These are phyloP conservation scores for Hyaena hyaena DNA, from an alignment of 2,113 vertebrate species.

Conservation along the genomic window DNA sequence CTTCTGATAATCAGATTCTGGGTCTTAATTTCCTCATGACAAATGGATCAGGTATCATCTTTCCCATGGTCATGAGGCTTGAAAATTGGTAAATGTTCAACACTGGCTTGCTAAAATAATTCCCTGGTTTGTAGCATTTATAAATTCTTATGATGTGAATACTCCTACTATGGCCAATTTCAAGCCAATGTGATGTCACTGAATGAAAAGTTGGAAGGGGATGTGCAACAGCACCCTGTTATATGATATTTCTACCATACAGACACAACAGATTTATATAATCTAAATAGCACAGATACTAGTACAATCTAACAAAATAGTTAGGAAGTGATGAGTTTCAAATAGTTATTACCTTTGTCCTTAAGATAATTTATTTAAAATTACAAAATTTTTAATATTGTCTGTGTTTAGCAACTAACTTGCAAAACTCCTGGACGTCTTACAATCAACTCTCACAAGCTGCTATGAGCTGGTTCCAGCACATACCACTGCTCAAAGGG, in stretches of 20 bases:
- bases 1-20: neutral
- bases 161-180: neutral
- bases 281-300: neutral
- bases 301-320: neutral
- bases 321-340: neutral
- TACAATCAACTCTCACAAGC: neutral
- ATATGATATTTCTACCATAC: neutral
- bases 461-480: neutral
- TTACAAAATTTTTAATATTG: neutral
- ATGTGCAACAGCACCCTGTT: accelerated
- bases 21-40: neutral
- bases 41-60: neutral
- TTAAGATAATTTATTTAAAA: neutral
- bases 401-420: neutral
- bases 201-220: neutral
- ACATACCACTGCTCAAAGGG: accelerated
- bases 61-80: neutral
- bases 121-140: neutral
- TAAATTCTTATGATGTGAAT: neutral
- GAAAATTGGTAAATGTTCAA: neutral
- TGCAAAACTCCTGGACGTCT: neutral
- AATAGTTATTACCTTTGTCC: neutral
- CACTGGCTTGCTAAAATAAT: neutral
- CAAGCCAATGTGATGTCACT: neutral
- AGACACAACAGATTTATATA: neutral